Evolutionary conservation across 2,888 invertebrate species (phyloP).

Genomic region (Drosophila paracracens): DNA sequence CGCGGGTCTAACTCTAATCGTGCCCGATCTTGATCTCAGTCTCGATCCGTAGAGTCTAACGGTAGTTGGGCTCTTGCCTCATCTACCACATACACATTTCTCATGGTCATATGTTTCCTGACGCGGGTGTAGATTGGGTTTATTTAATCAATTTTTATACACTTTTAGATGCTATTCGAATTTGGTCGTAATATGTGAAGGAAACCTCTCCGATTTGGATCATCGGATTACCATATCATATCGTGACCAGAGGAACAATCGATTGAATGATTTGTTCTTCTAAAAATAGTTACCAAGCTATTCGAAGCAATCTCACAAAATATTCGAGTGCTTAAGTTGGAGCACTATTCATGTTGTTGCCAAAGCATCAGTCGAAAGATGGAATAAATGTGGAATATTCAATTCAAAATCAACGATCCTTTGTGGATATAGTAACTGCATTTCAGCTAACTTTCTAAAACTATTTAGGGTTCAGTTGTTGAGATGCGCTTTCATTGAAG

Average conservation of each 20-base stretch:
- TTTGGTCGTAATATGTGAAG: not conserved
- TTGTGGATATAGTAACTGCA: not conserved
- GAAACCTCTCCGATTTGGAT: no score
- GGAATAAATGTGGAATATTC: no score
- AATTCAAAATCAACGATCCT: not conserved
- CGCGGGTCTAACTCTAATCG: slow-evolving; percentile 44
- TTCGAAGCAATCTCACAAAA: not conserved
- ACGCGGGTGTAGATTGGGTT: not conserved
- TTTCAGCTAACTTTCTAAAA: not conserved
- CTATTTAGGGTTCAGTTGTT: not conserved
- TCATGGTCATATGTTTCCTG: not conserved
- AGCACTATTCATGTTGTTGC: no score
- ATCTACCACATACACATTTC: not conserved
- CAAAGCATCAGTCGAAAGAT: not conserved
- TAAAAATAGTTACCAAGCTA: not conserved
- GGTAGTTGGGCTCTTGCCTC: slow-evolving; percentile 23
- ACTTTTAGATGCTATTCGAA: not conserved
- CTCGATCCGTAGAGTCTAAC: slow-evolving; percentile 35
- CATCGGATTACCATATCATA: no score
- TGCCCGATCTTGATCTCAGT: slow-evolving; percentile 47
- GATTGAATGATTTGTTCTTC: not conserved
- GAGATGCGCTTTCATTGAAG: not conserved
- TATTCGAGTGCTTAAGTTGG: not conserved
- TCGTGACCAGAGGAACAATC: not conserved
- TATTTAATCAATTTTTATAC: not conserved